Evolutionary conservation across 2,888 invertebrate genomes (phyloP).

Genomic region (Phrixothrix hirtus): DNA sequence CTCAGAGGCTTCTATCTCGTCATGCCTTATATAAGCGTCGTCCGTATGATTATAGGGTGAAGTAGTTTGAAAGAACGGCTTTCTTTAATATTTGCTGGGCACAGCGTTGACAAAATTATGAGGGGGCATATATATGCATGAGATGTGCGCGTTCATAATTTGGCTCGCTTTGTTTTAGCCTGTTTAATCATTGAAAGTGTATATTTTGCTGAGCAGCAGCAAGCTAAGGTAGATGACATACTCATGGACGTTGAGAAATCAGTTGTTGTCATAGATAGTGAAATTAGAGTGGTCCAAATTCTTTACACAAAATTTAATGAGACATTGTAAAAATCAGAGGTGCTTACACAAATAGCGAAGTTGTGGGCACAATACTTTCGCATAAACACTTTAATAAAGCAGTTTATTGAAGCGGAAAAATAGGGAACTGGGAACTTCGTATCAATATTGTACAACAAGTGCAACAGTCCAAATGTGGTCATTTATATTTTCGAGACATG

Average conservation of each 20-base stretch:
- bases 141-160: conserved; percentile 39
- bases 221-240: too few relatives aligned
- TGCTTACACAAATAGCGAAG: neutral
- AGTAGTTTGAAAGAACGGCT: conserved; percentile 38
- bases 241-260: neutral
- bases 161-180: too few relatives aligned
- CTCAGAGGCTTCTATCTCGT: too few relatives aligned
- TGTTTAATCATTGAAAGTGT: too few relatives aligned
- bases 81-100: conserved; percentile 36
- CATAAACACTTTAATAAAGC: neutral
- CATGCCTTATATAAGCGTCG: too few relatives aligned
- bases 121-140: conserved; percentile 39
- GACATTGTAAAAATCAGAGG: neutral
- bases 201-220: too few relatives aligned
- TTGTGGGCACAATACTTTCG: conserved; percentile 5
- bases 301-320: neutral
- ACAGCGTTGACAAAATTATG: conserved; percentile 38
- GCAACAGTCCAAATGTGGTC: neutral
- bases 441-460: neutral
- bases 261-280: too few relatives aligned
- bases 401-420: conserved; percentile 3
- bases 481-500: too few relatives aligned
- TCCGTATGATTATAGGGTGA: too few relatives aligned
- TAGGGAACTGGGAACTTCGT: conserved; percentile 2
- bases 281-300: too few relatives aligned